These are phyloP conservation scores for Spodoptera exigua DNA, from an alignment of 2,888 invertebrate species.

Conservation along the genomic window DNA sequence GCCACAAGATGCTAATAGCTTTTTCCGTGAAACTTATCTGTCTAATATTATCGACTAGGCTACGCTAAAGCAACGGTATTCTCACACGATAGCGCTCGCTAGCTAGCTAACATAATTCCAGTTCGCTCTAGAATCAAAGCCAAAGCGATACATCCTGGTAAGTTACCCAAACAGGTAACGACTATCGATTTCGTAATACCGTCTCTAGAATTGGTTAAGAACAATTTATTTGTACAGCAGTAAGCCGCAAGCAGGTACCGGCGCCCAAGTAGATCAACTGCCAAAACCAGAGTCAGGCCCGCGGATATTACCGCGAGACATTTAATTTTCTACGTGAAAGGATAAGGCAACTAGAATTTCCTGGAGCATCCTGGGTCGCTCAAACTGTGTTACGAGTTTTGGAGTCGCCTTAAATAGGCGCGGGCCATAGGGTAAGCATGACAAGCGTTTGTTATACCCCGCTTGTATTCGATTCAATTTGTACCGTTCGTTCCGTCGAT, in stretches of 20 bases:
- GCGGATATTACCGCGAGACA: conserved; percentile 87
- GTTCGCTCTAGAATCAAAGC: conserved; percentile 35
- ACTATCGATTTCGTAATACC: conserved; percentile 37
- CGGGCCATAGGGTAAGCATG: conserved; percentile 59
- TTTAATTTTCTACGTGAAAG: conserved; percentile 89
- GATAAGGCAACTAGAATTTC: conserved; percentile 85
- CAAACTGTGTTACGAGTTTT: conserved; percentile 82
- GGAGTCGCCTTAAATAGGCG: conserved; percentile 72
- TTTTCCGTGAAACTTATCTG: conserved; percentile 37
- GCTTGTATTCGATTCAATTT: conserved; percentile 51
- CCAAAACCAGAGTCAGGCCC: conserved; percentile 80
- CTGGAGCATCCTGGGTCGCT: conserved; percentile 76
- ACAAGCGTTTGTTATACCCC: conserved; percentile 57
- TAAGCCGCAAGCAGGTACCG: conserved; percentile 61
- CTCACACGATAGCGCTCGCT: conserved; percentile 39
- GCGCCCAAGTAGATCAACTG: conserved; percentile 79
- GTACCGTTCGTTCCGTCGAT: conserved; percentile 28
- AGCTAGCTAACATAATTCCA: conserved; percentile 25
- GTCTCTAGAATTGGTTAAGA: conserved; percentile 46
- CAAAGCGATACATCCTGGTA: conserved; percentile 18
- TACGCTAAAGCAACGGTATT: conserved; percentile 29
- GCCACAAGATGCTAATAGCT: conserved; percentile 38
- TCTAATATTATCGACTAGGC: conserved; percentile 30
- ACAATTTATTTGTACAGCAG: conserved; percentile 60
- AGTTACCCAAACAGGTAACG: conserved; percentile 26